These are phyloP conservation scores for Sarcoramphus papa DNA, from an alignment of 2,797 vertebrate species.

Conservation along the genomic window DNA sequence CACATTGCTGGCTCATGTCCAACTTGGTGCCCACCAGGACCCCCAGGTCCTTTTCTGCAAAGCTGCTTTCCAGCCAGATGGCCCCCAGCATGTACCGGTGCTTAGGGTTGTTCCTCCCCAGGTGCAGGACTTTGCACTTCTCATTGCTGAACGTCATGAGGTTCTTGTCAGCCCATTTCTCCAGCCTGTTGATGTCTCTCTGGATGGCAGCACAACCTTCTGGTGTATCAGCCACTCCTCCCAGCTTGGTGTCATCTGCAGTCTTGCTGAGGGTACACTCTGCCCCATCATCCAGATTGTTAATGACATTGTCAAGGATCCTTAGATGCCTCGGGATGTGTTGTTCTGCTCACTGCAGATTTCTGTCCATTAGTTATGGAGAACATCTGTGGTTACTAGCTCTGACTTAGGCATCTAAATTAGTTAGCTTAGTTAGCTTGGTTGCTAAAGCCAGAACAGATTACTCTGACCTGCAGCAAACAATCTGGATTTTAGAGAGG, in stretches of 20 bases:
- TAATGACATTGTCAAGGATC: neutral
- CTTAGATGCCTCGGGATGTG: neutral
- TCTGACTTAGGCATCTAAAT: neutral
- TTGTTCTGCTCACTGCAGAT: neutral
- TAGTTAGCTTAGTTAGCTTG: neutral
- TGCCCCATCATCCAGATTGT: neutral
- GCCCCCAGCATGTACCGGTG: accelerated
- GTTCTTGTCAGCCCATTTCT: neutral
- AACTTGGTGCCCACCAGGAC: neutral
- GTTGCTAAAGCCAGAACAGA: neutral
- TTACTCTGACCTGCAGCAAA: neutral
- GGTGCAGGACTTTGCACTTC: neutral
- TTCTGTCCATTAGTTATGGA: neutral
- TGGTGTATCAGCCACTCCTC: neutral
- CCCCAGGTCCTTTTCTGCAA: neutral
- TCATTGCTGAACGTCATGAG: neutral
- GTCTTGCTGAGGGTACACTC: accelerated
- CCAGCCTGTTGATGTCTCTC: neutral
- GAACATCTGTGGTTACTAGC: neutral
- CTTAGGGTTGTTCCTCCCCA: neutral
- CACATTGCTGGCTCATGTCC: neutral
- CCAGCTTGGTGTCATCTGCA: neutral
- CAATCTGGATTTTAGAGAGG: neutral
- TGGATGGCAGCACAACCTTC: neutral
- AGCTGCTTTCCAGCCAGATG: neutral